Percentiles rank a stretch among this genome's conserved stretches.
Evolutionary conservation across 2,113 vertebrate species (phyloP).

Genomic region (Onychostoma macrolepis): DNA sequence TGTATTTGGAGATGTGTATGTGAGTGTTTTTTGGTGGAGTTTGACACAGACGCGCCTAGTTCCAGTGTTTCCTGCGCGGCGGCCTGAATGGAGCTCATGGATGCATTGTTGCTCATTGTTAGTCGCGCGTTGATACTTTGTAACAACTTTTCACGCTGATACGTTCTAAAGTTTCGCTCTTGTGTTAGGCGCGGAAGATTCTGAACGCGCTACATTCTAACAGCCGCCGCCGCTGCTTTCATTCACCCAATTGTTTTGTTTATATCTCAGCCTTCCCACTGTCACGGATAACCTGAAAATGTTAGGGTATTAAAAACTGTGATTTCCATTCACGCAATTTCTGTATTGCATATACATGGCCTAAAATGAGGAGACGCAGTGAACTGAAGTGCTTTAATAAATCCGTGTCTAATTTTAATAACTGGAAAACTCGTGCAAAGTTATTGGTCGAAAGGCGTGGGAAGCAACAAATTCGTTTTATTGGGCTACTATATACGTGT

Average conservation of each 20-base stretch:
- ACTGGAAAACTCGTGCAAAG: not conserved
- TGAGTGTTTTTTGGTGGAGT: not conserved
- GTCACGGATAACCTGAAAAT: not conserved
- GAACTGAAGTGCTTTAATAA: not conserved
- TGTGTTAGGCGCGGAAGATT: not conserved
- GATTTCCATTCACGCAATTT: not conserved
- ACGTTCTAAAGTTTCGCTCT: not conserved
- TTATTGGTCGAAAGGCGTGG: not conserved
- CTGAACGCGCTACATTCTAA: not conserved
- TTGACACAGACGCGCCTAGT: slow-evolving; percentile 76
- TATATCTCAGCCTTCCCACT: not conserved
- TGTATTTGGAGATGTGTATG: slow-evolving; percentile 61
- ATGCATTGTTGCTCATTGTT: slow-evolving; percentile 34
- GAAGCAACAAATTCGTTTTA: not conserved
- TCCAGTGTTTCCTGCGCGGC: slow-evolving; percentile 72
- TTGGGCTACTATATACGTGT: not conserved
- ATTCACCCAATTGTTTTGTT: not conserved
- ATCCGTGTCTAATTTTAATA: not conserved
- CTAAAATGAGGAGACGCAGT: not conserved
- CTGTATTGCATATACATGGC: not conserved
- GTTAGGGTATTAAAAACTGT: not conserved
- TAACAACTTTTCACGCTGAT: not conserved
- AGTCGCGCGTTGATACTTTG: not conserved
- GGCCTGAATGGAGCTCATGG: slow-evolving; percentile 59
- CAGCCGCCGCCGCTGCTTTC: not conserved